Conservation (phyloP, 2,888 invertebrate species). For the Pyrrhia umbra region DNA sequence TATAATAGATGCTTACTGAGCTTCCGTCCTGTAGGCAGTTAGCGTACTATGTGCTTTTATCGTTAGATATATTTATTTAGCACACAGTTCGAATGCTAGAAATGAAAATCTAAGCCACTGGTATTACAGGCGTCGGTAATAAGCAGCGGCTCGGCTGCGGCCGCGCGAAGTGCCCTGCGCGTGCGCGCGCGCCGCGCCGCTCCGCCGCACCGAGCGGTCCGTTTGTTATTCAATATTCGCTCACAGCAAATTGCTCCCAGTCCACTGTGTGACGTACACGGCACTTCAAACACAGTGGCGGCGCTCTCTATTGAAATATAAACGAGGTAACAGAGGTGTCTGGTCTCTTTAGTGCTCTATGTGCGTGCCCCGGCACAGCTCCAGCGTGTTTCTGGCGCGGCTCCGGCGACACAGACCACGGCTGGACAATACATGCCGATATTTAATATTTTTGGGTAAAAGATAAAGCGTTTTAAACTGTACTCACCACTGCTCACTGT, state of each 20-base stretch:
- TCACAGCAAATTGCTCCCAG: neutral
- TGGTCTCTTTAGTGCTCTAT: slow-evolving; percentile 3
- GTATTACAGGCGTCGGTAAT: neutral
- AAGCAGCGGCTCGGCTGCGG: neutral
- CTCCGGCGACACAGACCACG: neutral
- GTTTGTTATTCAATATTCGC: slow-evolving; percentile 34
- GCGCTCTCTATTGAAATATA: slow-evolving; percentile 12
- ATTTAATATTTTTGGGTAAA: neutral
- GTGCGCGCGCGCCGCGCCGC: neutral
- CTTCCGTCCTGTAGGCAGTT: no score
- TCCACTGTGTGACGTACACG: neutral
- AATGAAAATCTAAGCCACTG: neutral
- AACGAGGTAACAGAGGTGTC: slow-evolving; percentile 5
- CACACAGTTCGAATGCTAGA: no score
- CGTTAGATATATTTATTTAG: no score
- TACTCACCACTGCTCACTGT: neutral
- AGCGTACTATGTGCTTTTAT: no score
- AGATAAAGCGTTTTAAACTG: slow-evolving; percentile 18
- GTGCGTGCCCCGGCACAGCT: neutral
- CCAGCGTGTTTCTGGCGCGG: no score
- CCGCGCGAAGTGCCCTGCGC: neutral
- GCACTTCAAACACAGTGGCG: slow-evolving; percentile 7
- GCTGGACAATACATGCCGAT: no score
- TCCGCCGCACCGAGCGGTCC: neutral
- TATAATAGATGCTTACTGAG: no score